phyloP scores from a whole-genome alignment of 2,797 vertebrate genomes.

The Silurus aristotelis region DNA sequence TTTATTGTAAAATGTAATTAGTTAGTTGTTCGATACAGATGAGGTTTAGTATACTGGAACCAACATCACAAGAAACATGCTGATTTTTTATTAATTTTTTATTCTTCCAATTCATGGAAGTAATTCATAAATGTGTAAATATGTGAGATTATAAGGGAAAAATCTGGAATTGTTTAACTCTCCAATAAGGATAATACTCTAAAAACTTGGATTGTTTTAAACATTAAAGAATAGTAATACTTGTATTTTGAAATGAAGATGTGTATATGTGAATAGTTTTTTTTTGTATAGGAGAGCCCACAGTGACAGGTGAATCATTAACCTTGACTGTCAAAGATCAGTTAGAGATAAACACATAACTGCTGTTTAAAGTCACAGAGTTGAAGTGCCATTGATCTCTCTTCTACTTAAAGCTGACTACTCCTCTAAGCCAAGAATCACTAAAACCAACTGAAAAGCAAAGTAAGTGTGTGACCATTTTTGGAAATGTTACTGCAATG shows the following conservation, averaged over 20 bases:
- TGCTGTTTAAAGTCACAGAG: neutral
- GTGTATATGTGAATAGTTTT: neutral
- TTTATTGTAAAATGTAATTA: no score
- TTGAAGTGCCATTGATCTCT: neutral
- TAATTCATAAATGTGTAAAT: neutral
- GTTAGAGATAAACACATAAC: constrained; percentile 33
- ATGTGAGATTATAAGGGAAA: neutral
- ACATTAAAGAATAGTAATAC: neutral
- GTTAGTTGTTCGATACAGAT: neutral
- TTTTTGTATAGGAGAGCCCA: constrained; percentile 32
- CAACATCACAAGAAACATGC: neutral
- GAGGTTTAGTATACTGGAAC: neutral
- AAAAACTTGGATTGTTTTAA: neutral
- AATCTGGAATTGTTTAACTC: neutral
- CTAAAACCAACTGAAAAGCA: constrained; percentile 9
- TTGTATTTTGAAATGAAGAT: constrained; percentile 1
- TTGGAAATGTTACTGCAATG: neutral
- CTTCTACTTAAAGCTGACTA: constrained; percentile 7
- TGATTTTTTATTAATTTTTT: no score
- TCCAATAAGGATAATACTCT: neutral
- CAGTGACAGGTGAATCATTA: constrained; percentile 69
- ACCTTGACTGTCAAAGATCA: constrained; percentile 52
- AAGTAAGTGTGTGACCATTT: constrained; percentile 35
- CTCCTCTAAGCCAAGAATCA: constrained; percentile 6
- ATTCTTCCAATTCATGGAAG: neutral